These are phyloP conservation scores for Campoplex capitator DNA, from an alignment of 2,888 invertebrate species.

Conservation along the genomic window DNA sequence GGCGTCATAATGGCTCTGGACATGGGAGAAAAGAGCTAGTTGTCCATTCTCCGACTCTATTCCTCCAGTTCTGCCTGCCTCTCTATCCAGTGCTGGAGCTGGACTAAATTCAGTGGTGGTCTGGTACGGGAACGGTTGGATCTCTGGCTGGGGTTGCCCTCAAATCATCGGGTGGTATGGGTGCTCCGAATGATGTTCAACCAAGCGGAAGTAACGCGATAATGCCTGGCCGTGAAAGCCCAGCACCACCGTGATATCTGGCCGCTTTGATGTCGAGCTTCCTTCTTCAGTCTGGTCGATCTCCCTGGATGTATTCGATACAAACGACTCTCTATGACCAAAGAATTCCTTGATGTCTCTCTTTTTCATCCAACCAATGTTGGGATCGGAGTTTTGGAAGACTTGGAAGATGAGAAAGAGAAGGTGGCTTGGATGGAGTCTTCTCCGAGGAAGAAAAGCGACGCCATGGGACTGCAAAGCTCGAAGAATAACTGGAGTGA, in stretches of 20 bases:
- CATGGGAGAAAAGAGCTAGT: background rate
- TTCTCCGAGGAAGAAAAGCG: background rate
- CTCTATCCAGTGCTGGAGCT: conserved; percentile 1
- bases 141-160: conserved; percentile 78
- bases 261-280: conserved; percentile 78
- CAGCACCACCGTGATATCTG: conserved; percentile 78
- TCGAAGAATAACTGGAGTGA: background rate
- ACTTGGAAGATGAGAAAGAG: background rate
- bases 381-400: background rate
- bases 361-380: background rate
- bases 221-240: conserved; percentile 81
- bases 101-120: conserved; percentile 10
- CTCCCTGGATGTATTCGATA: background rate
- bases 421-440: background rate
- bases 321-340: background rate
- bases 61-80: background rate
- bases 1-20: conserved; percentile 63
- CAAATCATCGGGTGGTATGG: conserved; percentile 82
- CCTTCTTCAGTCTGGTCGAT: conserved; percentile 46
- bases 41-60: background rate
- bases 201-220: conserved; percentile 83
- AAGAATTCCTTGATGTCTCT: background rate
- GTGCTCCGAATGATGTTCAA: conserved; percentile 79
- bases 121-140: conserved; percentile 40
- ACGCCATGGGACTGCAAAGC: background rate